Base-by-base conservation (phyloP, 2,113 vertebrate species). In the Chionis minor region DNA sequence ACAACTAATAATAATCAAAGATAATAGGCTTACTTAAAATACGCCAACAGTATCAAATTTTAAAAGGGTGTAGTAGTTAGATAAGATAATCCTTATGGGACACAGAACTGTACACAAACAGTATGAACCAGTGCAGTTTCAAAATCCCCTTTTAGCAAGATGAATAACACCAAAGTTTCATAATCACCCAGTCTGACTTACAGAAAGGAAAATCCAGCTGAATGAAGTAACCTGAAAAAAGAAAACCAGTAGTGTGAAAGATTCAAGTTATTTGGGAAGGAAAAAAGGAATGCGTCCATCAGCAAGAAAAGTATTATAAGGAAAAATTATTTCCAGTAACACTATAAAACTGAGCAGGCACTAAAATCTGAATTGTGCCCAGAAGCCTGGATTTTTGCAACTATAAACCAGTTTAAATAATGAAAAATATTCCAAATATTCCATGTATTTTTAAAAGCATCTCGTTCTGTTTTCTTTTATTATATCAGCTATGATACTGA, bases 401-500 rank as follows among this genome's bases (percentile, higher is more conserved):
- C 73, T 65, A 74, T 84, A 95, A 92, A 96, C 63, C 67, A 81
- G 47, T 75, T 91, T 67, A 93, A 88, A 86, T 71, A 95, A 63
- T 75, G 30, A 96, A 93, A 96, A 97, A 91, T 92, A 96, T 93
- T 94, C 14, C 30, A 96, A 96, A 89, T 75, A 92, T 95, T 94
- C 72, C 61, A 30, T 88, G 33, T 71, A 81, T 94, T 96, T 96
- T 94, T 90, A 90, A 92, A 97, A 93, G 63, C 67, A 92, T 90
- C 86, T 93, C 15, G 59, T 86, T 94, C 72, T 86, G 61, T 74
- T 95, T 93, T 95, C 52, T 86, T 96, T 92, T 74, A 94, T 93
- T 92, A 88, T 75, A 78, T 49, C 54, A 86, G 86, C 83, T 92
- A 96, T 38, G 56, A 66, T 58, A 77, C 20, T 72, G n/a, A 63